phyloP scores from a whole-genome alignment of 2,797 vertebrate species.

The Anguilla marmorata region DNA sequence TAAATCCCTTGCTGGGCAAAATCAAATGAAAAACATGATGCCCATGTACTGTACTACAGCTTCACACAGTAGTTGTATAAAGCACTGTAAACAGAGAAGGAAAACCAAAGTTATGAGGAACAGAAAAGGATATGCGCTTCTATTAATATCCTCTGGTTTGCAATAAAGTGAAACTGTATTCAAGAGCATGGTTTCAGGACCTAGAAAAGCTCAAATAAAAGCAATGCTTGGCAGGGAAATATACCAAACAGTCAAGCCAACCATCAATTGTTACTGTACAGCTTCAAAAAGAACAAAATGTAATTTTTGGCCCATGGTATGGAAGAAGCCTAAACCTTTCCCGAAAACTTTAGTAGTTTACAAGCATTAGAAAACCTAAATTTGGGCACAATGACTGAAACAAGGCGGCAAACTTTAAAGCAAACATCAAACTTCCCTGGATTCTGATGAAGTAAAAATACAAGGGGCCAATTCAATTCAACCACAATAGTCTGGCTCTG shows the following conservation, averaged over 20 bases:
- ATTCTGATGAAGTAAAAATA: background rate
- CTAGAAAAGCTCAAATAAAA: conserved; percentile 43
- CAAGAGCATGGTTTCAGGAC: conserved; percentile 5
- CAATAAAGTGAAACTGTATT: conserved; percentile 49
- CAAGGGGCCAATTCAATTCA: background rate
- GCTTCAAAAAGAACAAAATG: conserved; percentile 35
- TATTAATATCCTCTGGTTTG: conserved; percentile 57
- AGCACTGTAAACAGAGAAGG: background rate
- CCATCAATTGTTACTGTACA: background rate
- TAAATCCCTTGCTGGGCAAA: background rate
- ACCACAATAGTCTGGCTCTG: conserved; percentile 12
- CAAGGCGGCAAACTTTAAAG: background rate
- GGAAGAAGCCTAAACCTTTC: conserved; percentile 38
- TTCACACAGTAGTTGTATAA: background rate
- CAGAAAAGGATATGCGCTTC: conserved; percentile 56
- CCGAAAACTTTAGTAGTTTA: conserved; percentile 26
- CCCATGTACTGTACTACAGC: too few species aligned
- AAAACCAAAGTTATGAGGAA: background rate
- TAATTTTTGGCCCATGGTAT: conserved; percentile 32
- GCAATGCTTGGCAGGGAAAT: conserved; percentile 39
- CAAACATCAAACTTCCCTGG: background rate
- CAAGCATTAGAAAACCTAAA: conserved; percentile 38
- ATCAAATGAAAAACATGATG: background rate
- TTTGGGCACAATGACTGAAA: background rate
- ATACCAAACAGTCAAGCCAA: conserved; percentile 31